A percentile compares a stretch with the other conserved stretches of the same genome.
phyloP scores from a whole-genome alignment of 1,140 invertebrate species.

The Cyrtorhinus lividipennis region DNA sequence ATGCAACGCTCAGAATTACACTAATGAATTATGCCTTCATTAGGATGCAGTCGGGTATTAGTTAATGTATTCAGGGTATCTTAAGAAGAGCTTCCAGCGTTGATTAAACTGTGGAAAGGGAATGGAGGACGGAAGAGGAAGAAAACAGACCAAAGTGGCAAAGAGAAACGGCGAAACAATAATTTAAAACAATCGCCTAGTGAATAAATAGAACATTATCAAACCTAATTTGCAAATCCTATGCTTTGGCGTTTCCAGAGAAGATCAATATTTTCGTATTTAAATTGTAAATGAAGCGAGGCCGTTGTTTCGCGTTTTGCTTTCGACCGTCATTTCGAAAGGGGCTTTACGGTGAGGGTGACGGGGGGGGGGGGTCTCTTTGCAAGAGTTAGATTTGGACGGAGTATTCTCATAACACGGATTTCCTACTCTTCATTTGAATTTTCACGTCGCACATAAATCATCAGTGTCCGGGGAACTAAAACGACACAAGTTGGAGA shows the following conservation, averaged over 20 bases:
- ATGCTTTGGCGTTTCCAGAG: not conserved
- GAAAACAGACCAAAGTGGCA: not conserved
- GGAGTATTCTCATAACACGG: too few relatives aligned
- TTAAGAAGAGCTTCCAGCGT: not conserved
- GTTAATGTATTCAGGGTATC: not conserved
- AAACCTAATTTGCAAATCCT: constrained; percentile 13
- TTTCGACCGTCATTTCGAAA: not conserved
- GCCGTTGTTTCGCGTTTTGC: not conserved
- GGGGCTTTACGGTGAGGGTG: not conserved
- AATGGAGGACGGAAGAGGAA: not conserved
- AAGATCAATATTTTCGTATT: not conserved
- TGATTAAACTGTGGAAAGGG: not conserved
- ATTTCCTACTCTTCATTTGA: too few relatives aligned
- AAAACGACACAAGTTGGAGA: too few relatives aligned
- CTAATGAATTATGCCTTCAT: not conserved
- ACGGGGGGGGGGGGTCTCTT: not conserved
- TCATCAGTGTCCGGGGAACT: too few relatives aligned
- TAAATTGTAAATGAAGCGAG: constrained; percentile 11
- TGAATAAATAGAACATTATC: constrained; percentile 13
- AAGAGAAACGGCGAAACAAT: not conserved
- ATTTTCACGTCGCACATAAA: too few relatives aligned
- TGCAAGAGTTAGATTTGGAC: too few relatives aligned
- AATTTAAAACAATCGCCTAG: not conserved
- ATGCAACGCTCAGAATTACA: not conserved
- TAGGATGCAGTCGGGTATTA: not conserved